Base-by-base conservation (phyloP, 1,140 invertebrate species). In the Eupeodes corollae region DNA sequence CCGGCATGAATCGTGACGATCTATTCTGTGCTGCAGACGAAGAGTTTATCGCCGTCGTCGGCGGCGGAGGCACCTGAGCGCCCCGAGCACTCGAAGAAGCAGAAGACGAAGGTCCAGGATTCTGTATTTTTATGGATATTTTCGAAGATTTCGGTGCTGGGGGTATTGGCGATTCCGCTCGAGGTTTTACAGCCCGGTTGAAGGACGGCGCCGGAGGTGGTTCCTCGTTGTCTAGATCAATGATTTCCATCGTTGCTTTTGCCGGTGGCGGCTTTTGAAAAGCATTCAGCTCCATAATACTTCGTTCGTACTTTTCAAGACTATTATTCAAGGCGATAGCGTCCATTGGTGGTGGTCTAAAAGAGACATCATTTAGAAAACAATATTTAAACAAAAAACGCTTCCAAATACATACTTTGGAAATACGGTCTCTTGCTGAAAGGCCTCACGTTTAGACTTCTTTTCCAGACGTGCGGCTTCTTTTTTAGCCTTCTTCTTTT, bases 401-500 rank as follows among this genome's bases (percentile, higher is more conserved):
- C 56, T 62, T 41, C 68, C 32, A 44, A 30, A 58, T 47, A 70
- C 66, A 56, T 74, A 82, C 72, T 80, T 81, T 49, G 78, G 70
- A 21, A 80, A 68, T 61, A 82, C 79, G 57, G 80, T 79, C 50
- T 77, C 75, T 34, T 61, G 56, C 14, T 63, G 33, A 15, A 44
- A 14, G 12, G 33, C 16, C 1, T 26, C 26, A n/a, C 9, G 19
- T 14, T 26, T 44, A 74, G 70, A 47, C 74, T 67, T 72, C 72
- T 71, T 72, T 77, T 62, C 52, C 68, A 70, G 42, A 67, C 72
- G 57, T 67, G 72, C 38, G 69, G 56, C 45, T 73, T 68, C 73
- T 78, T 71, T 82, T 49, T 81, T 74, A 52, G 79, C 79, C 44
- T 79, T 78, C 53, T 81, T 77, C 56, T 76, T 78, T 57, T 79